Conservation (phyloP, 2,888 invertebrate species). For the Agonopterix alstromeriana region DNA sequence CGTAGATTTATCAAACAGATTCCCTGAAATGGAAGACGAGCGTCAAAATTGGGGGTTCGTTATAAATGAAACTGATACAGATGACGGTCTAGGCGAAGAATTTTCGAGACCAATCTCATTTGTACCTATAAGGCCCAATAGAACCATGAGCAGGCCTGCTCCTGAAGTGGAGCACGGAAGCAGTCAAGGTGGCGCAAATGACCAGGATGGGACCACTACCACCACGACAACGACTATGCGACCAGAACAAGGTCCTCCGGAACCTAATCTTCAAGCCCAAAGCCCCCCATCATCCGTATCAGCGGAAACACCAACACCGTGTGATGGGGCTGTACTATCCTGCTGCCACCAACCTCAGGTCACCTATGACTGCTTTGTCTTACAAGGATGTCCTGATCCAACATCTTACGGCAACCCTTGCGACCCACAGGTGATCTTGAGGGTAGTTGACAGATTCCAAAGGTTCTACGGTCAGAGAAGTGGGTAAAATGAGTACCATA, state of each 20-base stretch:
- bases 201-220: conserved; percentile 50
- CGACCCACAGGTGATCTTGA: conserved; percentile 31
- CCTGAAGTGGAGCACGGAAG: conserved; percentile 50
- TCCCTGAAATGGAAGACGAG: conserved; percentile 43
- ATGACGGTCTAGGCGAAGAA: conserved; percentile 22
- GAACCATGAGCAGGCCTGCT: conserved; percentile 27
- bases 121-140: conserved; percentile 29
- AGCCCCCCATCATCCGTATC: neutral
- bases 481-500: conserved; percentile 18
- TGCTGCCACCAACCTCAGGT: conserved; percentile 48
- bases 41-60: conserved; percentile 54
- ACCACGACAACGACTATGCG: conserved; percentile 9
- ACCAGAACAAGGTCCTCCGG: neutral
- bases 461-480: conserved; percentile 36
- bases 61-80: conserved; percentile 27
- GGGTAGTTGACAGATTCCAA: conserved; percentile 41
- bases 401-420: conserved; percentile 47
- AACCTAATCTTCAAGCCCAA: conserved; percentile 1
- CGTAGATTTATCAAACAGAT: conserved; percentile 21
- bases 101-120: conserved; percentile 42
- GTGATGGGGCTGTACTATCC: conserved; percentile 49
- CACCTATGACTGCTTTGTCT: conserved; percentile 43
- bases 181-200: conserved; percentile 22
- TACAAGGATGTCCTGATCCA: conserved; percentile 62
- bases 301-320: conserved; percentile 25